Conservation (phyloP, 2,888 invertebrate genomes). For the Apodemia hepburni region DNA sequence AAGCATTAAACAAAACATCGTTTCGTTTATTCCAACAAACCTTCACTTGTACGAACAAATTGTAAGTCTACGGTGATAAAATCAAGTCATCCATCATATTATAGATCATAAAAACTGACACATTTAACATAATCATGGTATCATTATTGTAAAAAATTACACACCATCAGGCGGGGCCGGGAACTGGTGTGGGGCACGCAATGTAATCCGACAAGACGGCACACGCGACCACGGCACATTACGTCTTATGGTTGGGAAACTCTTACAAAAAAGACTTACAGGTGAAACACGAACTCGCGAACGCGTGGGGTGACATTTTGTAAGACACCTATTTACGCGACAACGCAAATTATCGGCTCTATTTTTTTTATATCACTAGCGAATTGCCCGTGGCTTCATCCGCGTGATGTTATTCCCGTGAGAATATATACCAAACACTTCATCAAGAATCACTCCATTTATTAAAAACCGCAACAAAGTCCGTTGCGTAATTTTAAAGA, state of each 20-base stretch:
- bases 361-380: too few species aligned
- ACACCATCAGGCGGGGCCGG: conserved; percentile 52
- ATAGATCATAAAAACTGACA: conserved; percentile 22
- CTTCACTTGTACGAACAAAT: neutral
- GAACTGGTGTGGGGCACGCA: conserved; percentile 47
- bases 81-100: conserved; percentile 11
- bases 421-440: too few species aligned
- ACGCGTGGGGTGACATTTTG: neutral
- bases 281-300: neutral
- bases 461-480: too few species aligned
- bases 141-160: conserved; percentile 58
- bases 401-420: too few species aligned
- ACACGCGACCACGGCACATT: conserved; percentile 25
- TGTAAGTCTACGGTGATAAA: conserved; percentile 6
- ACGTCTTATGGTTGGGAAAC: conserved; percentile 1
- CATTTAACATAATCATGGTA: conserved; percentile 49
- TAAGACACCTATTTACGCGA: neutral
- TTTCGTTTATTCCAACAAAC: conserved; percentile 2
- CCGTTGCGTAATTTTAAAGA: too few species aligned
- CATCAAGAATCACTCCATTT: too few species aligned
- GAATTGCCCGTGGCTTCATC: too few species aligned
- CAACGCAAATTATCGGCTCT: too few species aligned
- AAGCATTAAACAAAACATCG: neutral
- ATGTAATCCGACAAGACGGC: conserved; percentile 27
- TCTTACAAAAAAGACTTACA: neutral